Conservation (phyloP, 2,113 vertebrate species). For the Elaphurus davidianus region DNA sequence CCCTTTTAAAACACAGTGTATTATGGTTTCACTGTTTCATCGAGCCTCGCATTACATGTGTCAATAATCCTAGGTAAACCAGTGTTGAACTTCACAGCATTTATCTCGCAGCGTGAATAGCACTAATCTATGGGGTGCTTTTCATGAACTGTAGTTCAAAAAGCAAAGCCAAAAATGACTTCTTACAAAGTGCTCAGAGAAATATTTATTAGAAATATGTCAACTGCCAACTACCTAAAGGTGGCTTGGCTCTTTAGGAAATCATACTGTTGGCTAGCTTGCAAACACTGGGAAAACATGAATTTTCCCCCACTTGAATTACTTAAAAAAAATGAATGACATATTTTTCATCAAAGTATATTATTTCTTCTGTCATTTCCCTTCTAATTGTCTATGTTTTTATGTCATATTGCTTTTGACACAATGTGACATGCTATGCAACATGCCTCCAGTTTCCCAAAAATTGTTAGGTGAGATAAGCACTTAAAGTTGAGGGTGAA, state of each 20-base stretch:
- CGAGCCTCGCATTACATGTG: slow-evolving; percentile 73
- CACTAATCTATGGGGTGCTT: slow-evolving; percentile 75
- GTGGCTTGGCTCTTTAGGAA: slow-evolving; percentile 51
- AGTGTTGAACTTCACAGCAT: slow-evolving; percentile 74
- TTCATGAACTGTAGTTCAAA: slow-evolving; percentile 75
- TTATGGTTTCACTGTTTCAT: slow-evolving; percentile 62
- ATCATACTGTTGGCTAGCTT: slow-evolving; percentile 59
- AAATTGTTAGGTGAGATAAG: not conserved
- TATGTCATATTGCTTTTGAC: not conserved
- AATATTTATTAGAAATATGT: slow-evolving; percentile 69
- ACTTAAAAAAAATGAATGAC: slow-evolving; percentile 4
- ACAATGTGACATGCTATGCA: not conserved
- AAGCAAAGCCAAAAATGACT: slow-evolving; percentile 67
- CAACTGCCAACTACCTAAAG: slow-evolving; percentile 67
- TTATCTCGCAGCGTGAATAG: slow-evolving; percentile 74
- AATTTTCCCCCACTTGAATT: slow-evolving; percentile 41
- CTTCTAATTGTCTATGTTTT: slow-evolving; percentile 19
- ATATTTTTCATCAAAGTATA: not conserved
- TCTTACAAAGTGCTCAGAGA: slow-evolving; percentile 69
- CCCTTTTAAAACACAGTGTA: slow-evolving; percentile 58
- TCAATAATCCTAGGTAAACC: slow-evolving; percentile 78
- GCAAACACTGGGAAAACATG: slow-evolving; percentile 25
- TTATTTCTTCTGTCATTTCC: slow-evolving; percentile 31
- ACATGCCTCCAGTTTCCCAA: not conserved
- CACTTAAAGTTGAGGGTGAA: not conserved